Conservation (phyloP, 1,140 invertebrate species). For the Arion vulgaris region DNA sequence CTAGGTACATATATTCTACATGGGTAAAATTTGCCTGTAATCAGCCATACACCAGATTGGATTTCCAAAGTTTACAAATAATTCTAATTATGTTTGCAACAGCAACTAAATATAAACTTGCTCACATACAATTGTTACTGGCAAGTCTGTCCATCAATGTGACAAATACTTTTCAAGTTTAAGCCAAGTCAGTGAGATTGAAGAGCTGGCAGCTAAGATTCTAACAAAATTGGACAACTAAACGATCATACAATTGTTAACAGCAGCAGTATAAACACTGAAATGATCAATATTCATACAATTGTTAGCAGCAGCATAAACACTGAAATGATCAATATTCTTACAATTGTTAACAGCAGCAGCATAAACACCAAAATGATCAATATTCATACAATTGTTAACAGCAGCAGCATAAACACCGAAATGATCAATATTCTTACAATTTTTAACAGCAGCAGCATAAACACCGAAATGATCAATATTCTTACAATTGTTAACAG, state of each 20-base stretch:
- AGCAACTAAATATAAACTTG: constrained; percentile 88
- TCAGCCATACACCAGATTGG: too few species aligned
- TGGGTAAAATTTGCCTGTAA: too few species aligned
- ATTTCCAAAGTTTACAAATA: too few species aligned
- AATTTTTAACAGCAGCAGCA: too few species aligned
- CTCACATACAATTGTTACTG: too few species aligned
- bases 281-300: background rate
- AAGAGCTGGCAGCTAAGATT: constrained; percentile 91
- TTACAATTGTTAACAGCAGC: too few species aligned
- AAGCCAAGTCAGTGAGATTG: constrained; percentile 98
- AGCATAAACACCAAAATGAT: constrained; percentile 85
- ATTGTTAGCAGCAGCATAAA: constrained; percentile 92
- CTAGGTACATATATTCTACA: too few species aligned
- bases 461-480: too few species aligned
- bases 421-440: constrained; percentile 43
- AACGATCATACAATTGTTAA: constrained; percentile 98
- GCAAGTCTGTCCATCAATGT: constrained; percentile 94
- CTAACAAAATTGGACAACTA: too few species aligned
- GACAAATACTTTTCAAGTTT: constrained; percentile 96
- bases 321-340: too few species aligned
- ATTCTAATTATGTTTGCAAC: too few species aligned
- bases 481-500: constrained; percentile 97
- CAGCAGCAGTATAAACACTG: constrained; percentile 94
- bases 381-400: too few species aligned
- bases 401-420: constrained; percentile 94